phyloP scores from a whole-genome alignment of 2,888 invertebrate species.

The Drosophila neutralis region DNA sequence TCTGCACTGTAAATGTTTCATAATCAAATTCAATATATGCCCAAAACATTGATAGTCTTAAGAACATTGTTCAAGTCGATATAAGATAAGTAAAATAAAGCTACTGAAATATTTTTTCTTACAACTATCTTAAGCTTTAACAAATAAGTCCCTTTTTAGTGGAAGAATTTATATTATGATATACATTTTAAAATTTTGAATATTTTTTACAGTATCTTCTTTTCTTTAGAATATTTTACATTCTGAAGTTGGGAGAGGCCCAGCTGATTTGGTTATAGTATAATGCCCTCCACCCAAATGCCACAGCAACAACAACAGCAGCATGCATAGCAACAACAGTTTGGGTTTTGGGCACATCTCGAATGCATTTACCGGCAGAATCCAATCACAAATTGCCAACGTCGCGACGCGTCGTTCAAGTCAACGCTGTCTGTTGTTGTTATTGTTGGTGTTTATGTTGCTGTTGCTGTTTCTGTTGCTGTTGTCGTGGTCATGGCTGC shows the following conservation, averaged over 20 bases:
- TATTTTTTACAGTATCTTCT: neutral
- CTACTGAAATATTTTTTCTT: neutral
- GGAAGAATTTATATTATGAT: neutral
- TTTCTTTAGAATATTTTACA: neutral
- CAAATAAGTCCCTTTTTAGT: neutral
- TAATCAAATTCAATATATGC: neutral
- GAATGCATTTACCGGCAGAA: constrained; percentile 57
- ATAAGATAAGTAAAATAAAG: neutral
- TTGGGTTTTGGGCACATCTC: constrained; percentile 35
- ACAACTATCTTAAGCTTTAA: neutral
- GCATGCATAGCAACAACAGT: constrained; percentile 7
- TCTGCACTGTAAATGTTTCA: neutral
- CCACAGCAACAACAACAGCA: constrained; percentile 10
- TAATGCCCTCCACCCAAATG: constrained; percentile 54
- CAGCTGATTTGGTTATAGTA: constrained; percentile 31
- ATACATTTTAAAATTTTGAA: neutral
- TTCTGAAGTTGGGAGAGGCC: constrained; percentile 9
- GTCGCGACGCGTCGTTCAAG: constrained; percentile 57
- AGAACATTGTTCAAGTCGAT: neutral
- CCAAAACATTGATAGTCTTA: neutral
- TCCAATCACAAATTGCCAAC: constrained; percentile 77
- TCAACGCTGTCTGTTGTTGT: constrained; percentile 32
- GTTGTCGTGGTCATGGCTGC: constrained; percentile 71
- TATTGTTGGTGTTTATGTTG: constrained; percentile 33
- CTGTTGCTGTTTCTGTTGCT: constrained; percentile 29